Percentiles rank a stretch among this genome's conserved stretches.
phyloP scores from a whole-genome alignment of 2,113 vertebrate species.

The Verasper variegatus region DNA sequence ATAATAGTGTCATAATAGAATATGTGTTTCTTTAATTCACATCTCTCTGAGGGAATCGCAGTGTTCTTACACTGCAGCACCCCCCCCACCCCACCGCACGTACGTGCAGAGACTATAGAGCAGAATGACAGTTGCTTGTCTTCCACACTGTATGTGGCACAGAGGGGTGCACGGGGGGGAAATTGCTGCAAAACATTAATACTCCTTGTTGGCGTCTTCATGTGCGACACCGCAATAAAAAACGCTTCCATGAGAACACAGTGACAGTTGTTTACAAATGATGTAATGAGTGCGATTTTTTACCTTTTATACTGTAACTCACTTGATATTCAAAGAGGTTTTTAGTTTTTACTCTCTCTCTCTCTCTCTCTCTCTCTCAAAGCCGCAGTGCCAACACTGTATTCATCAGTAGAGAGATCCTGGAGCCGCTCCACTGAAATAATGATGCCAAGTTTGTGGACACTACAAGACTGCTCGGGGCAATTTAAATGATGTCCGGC shows the following conservation, averaged over 20 bases:
- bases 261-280: background rate
- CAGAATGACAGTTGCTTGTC: slow-evolving; percentile 30
- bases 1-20: slow-evolving; percentile 59
- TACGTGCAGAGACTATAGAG: slow-evolving; percentile 50
- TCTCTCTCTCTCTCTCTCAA: no score
- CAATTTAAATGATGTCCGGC: slow-evolving; percentile 19
- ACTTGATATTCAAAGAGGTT: slow-evolving; percentile 8
- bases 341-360: background rate
- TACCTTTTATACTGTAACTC: background rate
- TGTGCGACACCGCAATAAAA: background rate
- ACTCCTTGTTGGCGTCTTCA: slow-evolving; percentile 2
- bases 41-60: slow-evolving; percentile 52
- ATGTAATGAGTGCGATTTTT: background rate
- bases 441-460: slow-evolving; percentile 26
- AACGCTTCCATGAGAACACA: background rate
- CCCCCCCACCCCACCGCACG: background rate
- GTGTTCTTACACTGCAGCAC: slow-evolving; percentile 24
- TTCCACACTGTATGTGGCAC: slow-evolving; percentile 25
- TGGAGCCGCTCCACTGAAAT: background rate
- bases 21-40: slow-evolving; percentile 37
- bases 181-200: slow-evolving; percentile 11
- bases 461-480: background rate
- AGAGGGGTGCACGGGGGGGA: slow-evolving; percentile 11
- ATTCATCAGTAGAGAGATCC: slow-evolving; percentile 15
- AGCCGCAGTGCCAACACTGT: slow-evolving; percentile 20